Base-by-base conservation (phyloP, 92 coral and sea anemone genomes). In the Pocillopora grandis region DNA sequence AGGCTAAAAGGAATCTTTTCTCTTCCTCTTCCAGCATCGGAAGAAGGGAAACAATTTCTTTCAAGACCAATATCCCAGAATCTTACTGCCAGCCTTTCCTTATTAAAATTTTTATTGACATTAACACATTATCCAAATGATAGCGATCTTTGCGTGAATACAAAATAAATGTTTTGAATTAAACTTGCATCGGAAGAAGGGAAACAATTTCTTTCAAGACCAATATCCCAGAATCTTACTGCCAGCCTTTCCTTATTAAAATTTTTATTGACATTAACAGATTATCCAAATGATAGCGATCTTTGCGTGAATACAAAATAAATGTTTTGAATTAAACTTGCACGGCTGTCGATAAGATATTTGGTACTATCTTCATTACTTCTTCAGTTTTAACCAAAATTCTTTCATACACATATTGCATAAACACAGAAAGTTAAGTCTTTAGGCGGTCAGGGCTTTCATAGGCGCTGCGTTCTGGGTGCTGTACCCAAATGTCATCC, bases 401-500 rank as follows among this genome's bases (percentile, higher is more conserved):
- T 58, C 35, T 59, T 80, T 56, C 1, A 17, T 59, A 21, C 59
- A 81, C 17, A 11, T 19, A 18, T 16, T 19, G 27, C 27, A 59
- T 37, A 11, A 65, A 21, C 59, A 0, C 2, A 59, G 68, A 12
- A 6, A 27, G 19, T 76, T 56, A 58, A 64, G 63, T 52, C 37
- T 10, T 82, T 56, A 87, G 57, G 82, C 79, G 5, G 90, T 75
- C 75, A 80, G 79, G 10, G 95, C 93, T 81, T 93, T 85, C 73
- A 89, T 87, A 1, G 92, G 96, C 72, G 84, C 73, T 71, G 98
- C 96, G 69, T 92, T 85, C 86, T 91, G 91, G 21, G 98, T 96
- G 77, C 98, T 96, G 89, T 81, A 91, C 10, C 98, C 98, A 87
- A 96, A 96, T 72, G 98, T 96, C 94, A 88, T 89, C 2, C 98